phyloP scores from a whole-genome alignment of 2,113 vertebrate species.

The Bubo blakistoni region DNA sequence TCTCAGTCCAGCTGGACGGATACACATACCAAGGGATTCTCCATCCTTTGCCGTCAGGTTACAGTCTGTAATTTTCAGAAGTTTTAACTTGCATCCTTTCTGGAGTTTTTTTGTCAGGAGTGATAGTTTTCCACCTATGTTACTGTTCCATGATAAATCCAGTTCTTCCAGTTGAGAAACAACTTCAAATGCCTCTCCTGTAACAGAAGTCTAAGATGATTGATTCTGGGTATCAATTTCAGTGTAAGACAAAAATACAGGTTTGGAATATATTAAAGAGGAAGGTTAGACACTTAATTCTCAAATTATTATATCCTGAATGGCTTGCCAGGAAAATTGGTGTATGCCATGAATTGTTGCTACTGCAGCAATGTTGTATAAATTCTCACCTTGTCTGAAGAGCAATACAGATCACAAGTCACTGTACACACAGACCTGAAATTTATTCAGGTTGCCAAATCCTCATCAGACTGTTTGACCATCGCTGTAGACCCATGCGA shows the following conservation, averaged over 20 bases:
- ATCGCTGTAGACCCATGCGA: neutral
- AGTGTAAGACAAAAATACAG: neutral
- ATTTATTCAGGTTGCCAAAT: neutral
- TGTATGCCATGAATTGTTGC: neutral
- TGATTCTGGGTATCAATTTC: neutral
- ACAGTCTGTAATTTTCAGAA: constrained; percentile 81
- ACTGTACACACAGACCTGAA: neutral
- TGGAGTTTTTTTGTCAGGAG: constrained; percentile 72
- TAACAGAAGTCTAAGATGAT: neutral
- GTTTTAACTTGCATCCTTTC: constrained; percentile 67
- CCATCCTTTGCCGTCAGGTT: constrained; percentile 78
- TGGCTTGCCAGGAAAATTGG: neutral
- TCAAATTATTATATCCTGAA: neutral
- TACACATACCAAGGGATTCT: constrained; percentile 74
- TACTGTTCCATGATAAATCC: constrained; percentile 88
- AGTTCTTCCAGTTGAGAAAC: constrained; percentile 79
- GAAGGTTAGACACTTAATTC: neutral
- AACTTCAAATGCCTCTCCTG: constrained; percentile 77
- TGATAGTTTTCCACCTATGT: constrained; percentile 78
- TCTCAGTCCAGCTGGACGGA: neutral
- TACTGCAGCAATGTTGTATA: neutral
- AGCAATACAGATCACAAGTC: neutral
- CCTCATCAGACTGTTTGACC: neutral
- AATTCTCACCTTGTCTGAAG: neutral
- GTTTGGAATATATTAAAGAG: neutral